Evolutionary conservation across 53 echinoderm and acorn worm species (phyloP).

Genomic region (Glandiceps talaboti): DNA sequence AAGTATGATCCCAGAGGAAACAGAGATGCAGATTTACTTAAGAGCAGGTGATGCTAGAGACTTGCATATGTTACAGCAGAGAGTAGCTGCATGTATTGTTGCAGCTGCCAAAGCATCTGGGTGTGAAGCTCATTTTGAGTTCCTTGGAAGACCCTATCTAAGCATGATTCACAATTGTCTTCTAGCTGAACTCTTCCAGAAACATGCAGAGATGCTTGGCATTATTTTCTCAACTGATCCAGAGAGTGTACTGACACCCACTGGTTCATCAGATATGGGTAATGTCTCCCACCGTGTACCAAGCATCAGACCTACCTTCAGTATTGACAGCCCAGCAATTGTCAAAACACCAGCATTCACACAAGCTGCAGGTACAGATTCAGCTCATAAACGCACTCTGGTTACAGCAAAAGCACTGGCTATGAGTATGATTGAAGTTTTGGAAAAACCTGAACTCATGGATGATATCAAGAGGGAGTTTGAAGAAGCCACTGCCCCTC

Average conservation of each 20-base stretch:
- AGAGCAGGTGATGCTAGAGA: slow-evolving; percentile 61
- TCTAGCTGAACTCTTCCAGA: slow-evolving; percentile 32
- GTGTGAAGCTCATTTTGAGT: slow-evolving; percentile 56
- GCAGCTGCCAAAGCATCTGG: slow-evolving; percentile 62
- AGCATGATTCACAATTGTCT: slow-evolving; percentile 34
- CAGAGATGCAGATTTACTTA: slow-evolving; percentile 61
- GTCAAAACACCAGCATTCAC: slow-evolving; percentile 45
- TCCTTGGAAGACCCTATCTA: slow-evolving; percentile 56
- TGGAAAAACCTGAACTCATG: slow-evolving; percentile 20
- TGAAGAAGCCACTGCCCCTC: no score
- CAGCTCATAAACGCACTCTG: slow-evolving; percentile 35
- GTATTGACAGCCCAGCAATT: slow-evolving; percentile 26
- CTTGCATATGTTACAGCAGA: slow-evolving; percentile 55
- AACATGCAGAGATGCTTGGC: slow-evolving; percentile 45
- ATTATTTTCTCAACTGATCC: slow-evolving; percentile 20
- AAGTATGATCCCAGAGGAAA: slow-evolving; percentile 59
- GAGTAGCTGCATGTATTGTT: slow-evolving; percentile 50
- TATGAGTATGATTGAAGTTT: slow-evolving; percentile 37
- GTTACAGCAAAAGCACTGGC: slow-evolving; percentile 43
- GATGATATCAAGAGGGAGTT: slow-evolving; percentile 34
- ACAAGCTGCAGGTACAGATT: slow-evolving; percentile 33
- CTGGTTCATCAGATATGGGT: slow-evolving; percentile 56
- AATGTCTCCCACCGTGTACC: slow-evolving; percentile 72
- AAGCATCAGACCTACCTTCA: slow-evolving; percentile 41
- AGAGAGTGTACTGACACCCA: slow-evolving; percentile 20